A percentile compares a stretch with the other conserved stretches of the same genome.
These are phyloP conservation scores for Stichopus chloronotus DNA, from an alignment of 35 echinoderm and acorn worm species.

Conservation along the genomic window DNA sequence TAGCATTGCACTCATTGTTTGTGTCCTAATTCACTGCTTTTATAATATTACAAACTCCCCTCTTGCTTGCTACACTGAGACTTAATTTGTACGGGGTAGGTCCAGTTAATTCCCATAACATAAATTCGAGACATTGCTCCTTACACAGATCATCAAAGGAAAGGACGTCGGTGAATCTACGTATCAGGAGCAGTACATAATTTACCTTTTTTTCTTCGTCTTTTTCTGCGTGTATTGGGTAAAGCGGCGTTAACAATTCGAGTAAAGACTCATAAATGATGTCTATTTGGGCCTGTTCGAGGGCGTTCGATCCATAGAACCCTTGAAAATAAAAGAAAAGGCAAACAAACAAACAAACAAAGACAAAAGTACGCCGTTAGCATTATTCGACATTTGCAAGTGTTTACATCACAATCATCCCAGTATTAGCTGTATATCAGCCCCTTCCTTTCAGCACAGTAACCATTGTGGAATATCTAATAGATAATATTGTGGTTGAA, in stretches of 20 bases:
- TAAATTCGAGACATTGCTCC: too few relatives aligned
- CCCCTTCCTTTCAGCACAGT: not conserved
- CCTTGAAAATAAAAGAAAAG: conserved; percentile 1
- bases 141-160: too few relatives aligned
- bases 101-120: too few relatives aligned
- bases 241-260: conserved; percentile 15
- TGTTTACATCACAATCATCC: not conserved
- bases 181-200: not conserved
- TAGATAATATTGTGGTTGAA: too few relatives aligned
- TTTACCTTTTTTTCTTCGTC: conserved; percentile 58
- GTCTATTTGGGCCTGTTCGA: conserved; percentile 27
- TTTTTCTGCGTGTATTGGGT: conserved; percentile 31
- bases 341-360: not conserved
- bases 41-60: too few relatives aligned
- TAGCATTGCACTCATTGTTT: too few relatives aligned
- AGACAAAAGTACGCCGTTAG: not conserved
- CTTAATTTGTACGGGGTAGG: too few relatives aligned
- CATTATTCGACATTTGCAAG: not conserved
- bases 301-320: conserved; percentile 12
- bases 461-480: not conserved
- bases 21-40: too few relatives aligned
- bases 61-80: too few relatives aligned
- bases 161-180: too few relatives aligned
- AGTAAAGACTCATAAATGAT: conserved; percentile 4
- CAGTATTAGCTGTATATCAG: not conserved